Base-by-base conservation (phyloP, 2,797 vertebrate genomes). In the Bryconaethiops microstoma region DNA sequence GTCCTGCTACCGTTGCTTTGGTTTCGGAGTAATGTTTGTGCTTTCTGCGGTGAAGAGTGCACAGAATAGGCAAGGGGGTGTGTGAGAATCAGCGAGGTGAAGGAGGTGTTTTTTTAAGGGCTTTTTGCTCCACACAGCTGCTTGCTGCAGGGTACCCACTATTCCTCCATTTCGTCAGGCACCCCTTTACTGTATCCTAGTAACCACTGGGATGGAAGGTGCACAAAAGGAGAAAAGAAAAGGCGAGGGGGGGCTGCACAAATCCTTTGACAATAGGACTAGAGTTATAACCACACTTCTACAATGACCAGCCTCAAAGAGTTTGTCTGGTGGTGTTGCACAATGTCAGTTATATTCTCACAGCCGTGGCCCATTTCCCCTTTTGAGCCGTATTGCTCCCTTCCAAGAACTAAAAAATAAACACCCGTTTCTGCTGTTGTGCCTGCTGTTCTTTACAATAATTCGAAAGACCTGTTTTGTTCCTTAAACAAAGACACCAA, bases 171-270 rank as follows among this genome's bases (percentile, higher is more conserved):
- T 86, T 86, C 29, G 74, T 79, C 40, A 70, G 74, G 68, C 83
- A 82, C 80, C 76, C 74, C 77, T 82, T 23, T 76, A n/a, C 54
- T 39, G 82, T 88, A 84, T 88, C 86, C 79, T 71, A 69, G 83
- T 91, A 88, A 82, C 89, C 77, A 85, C 10, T 55, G 81, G 35
- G 84, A 88, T 82, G 76, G 82, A 81, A 89, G 82, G 79, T 84
- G 67, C 70, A 78, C 68, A 84, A 74, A 80, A 39, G 84, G 78
- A 86, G 79, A 29, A 80, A 60, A 23, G 55, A 52, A 70, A 68
- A 55, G 12, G 4, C 10, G 79, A 76, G 52, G 78, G 79, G 52
- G 78, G 79, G 78, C 85, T 80, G 54, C 60, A 81, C 73, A 82
- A 79, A 87, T 73, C 67, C n/a, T 0, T 74, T 77, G 76, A 81